Base-by-base conservation (phyloP, 2,888 invertebrate genomes). In the Agrochola macilenta region DNA sequence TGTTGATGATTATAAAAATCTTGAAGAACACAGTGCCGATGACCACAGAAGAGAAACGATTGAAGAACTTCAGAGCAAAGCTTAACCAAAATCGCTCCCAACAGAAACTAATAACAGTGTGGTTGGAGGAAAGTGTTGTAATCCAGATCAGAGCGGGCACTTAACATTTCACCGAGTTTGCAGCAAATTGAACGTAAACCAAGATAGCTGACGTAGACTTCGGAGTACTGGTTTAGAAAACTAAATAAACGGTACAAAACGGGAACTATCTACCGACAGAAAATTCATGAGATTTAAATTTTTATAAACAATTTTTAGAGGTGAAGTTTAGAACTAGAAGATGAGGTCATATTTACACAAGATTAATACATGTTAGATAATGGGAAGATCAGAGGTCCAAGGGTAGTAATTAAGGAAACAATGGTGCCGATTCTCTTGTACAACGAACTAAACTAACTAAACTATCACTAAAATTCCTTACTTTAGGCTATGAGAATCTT, bases 221-320 rank as follows among this genome's bases (percentile, higher is more conserved):
- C 60, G 49, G 63, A 68, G 60, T 54, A 71, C 49, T 68, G 71
- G 69, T 60, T 54, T 76, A 61, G 73, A 65, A 78, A 82, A 85
- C 74, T 57, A 82, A 83, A 88, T 84, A 86, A 88, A 85, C 74
- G 57, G 46, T 57, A 66, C 57, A 65, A 68, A 64, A 58, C 43
- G 64, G 64, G 17, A 75, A 63, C 58, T 76, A 65, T 74, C 78
- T 58, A 77, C 60, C 26, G 23, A 74, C 69, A 69, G 70, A 30
- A 78, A 71, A 78, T 78, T 74, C 46, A 66, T 57, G 26, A 82
- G 71, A 79, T 54, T 72, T 65, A 12, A 66, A 49, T 0, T 12
- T 69, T 57, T 26, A 65, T 60, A 46, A 39, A 52, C 8, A 14
- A 30, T 57, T 75, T 57, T 57, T 20, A 54, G 4, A 35, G 12